phyloP scores from a whole-genome alignment of 2,113 vertebrate species.

The Perca fluviatilis region DNA sequence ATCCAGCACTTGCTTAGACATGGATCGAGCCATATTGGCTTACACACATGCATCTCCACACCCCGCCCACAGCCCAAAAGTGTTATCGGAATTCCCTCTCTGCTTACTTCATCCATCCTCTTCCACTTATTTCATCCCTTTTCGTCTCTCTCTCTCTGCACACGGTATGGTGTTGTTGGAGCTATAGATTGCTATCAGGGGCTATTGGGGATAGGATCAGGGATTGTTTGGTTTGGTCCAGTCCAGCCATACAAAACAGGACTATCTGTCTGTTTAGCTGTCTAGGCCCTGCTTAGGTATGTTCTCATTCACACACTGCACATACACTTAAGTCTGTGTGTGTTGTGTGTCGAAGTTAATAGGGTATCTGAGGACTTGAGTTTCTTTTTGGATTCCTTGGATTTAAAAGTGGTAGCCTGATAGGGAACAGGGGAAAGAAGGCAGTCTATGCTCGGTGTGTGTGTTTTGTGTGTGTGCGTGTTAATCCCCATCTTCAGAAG shows the following conservation, averaged over 20 bases:
- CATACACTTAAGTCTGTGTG: conserved; percentile 39
- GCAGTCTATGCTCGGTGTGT: conserved; percentile 45
- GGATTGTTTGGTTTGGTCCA: conserved; percentile 74
- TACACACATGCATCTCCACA: conserved; percentile 59
- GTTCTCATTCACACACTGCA: conserved; percentile 57
- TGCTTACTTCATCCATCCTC: conserved; percentile 58
- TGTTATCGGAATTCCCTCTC: conserved; percentile 69
- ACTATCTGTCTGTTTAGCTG: conserved; percentile 79
- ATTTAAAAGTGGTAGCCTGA: conserved; percentile 66
- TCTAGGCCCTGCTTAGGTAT: conserved; percentile 75
- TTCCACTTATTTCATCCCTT: conserved; percentile 41
- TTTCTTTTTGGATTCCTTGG: conserved; percentile 69
- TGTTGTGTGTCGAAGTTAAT: conserved; percentile 52
- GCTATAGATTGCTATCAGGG: conserved; percentile 82
- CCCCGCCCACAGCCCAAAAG: conserved; percentile 30
- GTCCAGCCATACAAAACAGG: conserved; percentile 63
- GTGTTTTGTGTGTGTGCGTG: conserved; percentile 49
- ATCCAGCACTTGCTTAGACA: conserved; percentile 38
- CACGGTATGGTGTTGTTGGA: conserved; percentile 82
- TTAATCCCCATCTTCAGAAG: conserved; percentile 81
- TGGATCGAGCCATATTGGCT: conserved; percentile 44
- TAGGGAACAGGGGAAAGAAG: conserved; percentile 37
- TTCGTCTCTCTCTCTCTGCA: conserved; percentile 53
- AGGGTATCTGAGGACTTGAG: conserved; percentile 57
- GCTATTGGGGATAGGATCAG: conserved; percentile 77